Conservation (phyloP, 2,113 vertebrate species). For the Suricata suricatta region DNA sequence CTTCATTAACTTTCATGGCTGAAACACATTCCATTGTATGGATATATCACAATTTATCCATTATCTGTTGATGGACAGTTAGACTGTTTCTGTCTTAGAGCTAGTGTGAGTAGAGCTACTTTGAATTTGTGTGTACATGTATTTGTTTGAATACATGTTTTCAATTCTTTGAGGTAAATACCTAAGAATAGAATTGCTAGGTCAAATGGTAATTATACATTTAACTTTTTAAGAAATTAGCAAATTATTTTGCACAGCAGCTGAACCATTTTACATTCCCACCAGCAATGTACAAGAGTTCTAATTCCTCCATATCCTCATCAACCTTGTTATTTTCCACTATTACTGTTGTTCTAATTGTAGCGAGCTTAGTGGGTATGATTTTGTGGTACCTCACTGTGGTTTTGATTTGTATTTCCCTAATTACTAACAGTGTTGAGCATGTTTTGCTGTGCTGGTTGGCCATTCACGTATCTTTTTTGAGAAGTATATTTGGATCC, state of each 20-base stretch:
- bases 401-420: neutral
- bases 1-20: neutral
- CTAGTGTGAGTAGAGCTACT: neutral
- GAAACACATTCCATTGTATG: neutral
- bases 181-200: neutral
- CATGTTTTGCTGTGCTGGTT: neutral
- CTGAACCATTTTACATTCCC: neutral
- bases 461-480: neutral
- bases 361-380: neutral
- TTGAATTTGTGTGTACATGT: neutral
- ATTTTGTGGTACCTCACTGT: neutral
- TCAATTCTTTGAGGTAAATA: neutral
- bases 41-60: neutral
- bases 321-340: neutral
- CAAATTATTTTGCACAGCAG: neutral
- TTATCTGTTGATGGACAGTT: neutral
- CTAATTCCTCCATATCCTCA: neutral
- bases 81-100: neutral
- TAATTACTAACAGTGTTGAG: neutral
- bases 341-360: neutral
- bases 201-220: neutral
- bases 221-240: neutral
- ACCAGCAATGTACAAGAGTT: neutral
- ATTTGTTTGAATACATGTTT: neutral
- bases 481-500: neutral